Base-by-base conservation (phyloP, 2,113 vertebrate genomes). In the Octodon degus region DNA sequence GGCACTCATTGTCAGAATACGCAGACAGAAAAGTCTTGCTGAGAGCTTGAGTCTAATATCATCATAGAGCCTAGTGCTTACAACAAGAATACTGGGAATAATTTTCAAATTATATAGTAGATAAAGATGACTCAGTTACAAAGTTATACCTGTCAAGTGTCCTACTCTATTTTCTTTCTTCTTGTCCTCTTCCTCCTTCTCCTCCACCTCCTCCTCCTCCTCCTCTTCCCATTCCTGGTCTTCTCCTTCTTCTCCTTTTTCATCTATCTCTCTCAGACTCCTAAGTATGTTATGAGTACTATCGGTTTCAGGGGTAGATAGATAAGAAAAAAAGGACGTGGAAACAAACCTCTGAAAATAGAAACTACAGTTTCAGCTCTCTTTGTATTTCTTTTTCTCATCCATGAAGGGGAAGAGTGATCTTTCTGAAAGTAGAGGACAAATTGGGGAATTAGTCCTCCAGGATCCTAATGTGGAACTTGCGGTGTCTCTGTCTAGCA, bases 1-100 rank as follows among this genome's bases (percentile, higher is more conserved):
- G 97, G 25, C 76, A 74, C 88, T 97, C 14, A 87, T 32, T 97
- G 97, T 97, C 95, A 91, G 88, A 91, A 90, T 27, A 70, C 74
- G 70, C 17, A 77, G 96, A 85, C 92, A 89, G 87, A 90, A 93
- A 82, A 87, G 82, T 92, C 79, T 85, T 58, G 19, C 88, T 43
- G 65, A 94, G 91, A 55, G 84, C 90, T 84, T 67, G 90, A 80
- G 81, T 43, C 86, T 81, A 70, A 58, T 60, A 50, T 24, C 50
- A 24, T 63, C 62, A 67, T 20, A 72, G 84, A 93, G 89, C 24
- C 58, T 37, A 60, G 0, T 7, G 37, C 58, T 74, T 72, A 80
- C 68, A 32, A 24, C 47, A 86, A 81, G 19, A 76, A 77, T 37
- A 40, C 86, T 76, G 60, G 92, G 70, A 96, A 82, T 95, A 27